Base-by-base conservation (phyloP, 2,888 invertebrate genomes). In the Luperina nickerlii region DNA sequence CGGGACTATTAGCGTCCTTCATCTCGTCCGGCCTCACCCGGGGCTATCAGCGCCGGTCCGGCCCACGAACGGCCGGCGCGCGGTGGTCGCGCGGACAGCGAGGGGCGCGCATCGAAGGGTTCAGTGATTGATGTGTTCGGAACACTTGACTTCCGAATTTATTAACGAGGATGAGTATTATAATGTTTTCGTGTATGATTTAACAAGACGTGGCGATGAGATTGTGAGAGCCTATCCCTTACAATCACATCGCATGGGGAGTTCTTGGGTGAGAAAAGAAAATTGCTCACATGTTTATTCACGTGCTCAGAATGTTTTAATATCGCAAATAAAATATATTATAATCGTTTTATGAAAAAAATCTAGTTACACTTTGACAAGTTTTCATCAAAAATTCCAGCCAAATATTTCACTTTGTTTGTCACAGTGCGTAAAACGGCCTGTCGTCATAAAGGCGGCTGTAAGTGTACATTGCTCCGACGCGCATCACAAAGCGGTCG, bases 131-230 rank as follows among this genome's bases (percentile, higher is more conserved):
- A 88, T 88, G 88, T 67, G 62, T 81, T 80, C 79, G 54, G 72
- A 71, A 80, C 62, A 85, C 75, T 88, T 86, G 87, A 89, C 88
- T 89, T 87, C 81, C 77, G 78, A 88, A 88, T 84, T 67, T 85
- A 84, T 84, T 84, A 76, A 70, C 73, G 62, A 73, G 68, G 83
- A 83, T 85, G 75, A 88, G 76, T 74, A 51, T 87, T 63, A 81
- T 68, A 74, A 74, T 76, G 32, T 72, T 82, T 57, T 51, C 62
- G 18, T 57, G 38, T 62, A 83, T 73, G 57, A 86, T 86, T 75
- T 57, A 24, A 45, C 51, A 68, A 78, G 38, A 74, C 65, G 18
- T 63, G 51, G 8, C 27, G n/a, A 24, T 67, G 57, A 67, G 48
- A 63, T 62, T 72, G 6, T 27, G 8, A 24, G 18, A 15, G 57